phyloP scores from a whole-genome alignment of 1,140 invertebrate species.

The Drosophila tristis region DNA sequence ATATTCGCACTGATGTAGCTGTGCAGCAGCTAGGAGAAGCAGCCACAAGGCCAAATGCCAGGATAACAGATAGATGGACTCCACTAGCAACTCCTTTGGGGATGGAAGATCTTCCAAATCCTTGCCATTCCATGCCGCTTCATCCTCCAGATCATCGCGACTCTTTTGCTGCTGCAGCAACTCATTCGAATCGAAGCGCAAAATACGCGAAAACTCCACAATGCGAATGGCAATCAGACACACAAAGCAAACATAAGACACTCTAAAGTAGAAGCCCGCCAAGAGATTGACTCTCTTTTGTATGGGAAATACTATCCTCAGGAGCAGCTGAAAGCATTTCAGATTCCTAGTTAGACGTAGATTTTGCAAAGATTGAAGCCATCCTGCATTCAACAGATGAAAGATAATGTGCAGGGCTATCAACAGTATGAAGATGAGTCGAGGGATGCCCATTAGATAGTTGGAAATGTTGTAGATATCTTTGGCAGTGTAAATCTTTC shows the following conservation, averaged over 20 bases:
- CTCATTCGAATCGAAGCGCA: constrained; percentile 14
- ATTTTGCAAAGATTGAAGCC: constrained; percentile 33
- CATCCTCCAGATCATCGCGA: constrained; percentile 26
- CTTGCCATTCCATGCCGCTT: constrained; percentile 34
- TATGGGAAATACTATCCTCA: constrained; percentile 2
- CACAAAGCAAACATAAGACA: constrained; percentile 17
- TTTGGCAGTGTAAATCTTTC: fast-evolving
- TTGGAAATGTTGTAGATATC: not conserved
- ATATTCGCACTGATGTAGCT: constrained; percentile 36
- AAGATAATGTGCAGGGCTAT: constrained; percentile 31
- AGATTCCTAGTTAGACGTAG: constrained; percentile 17
- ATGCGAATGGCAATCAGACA: constrained; percentile 16
- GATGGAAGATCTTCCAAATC: not conserved
- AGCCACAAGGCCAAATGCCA: constrained; percentile 39
- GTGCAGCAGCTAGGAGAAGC: constrained; percentile 37
- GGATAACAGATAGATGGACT: constrained; percentile 5
- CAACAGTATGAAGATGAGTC: constrained; percentile 16
- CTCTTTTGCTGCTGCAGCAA: constrained; percentile 24
- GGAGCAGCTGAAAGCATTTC: constrained; percentile 5
- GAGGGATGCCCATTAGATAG: constrained; percentile 15
- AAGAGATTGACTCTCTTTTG: constrained; percentile 28
- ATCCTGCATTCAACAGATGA: constrained; percentile 34
- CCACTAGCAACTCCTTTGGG: not conserved
- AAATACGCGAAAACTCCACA: not conserved
- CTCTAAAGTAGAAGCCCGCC: constrained; percentile 43